These are phyloP conservation scores for Callimico goeldii DNA, from an alignment of 2,797 vertebrate species.

Conservation along the genomic window DNA sequence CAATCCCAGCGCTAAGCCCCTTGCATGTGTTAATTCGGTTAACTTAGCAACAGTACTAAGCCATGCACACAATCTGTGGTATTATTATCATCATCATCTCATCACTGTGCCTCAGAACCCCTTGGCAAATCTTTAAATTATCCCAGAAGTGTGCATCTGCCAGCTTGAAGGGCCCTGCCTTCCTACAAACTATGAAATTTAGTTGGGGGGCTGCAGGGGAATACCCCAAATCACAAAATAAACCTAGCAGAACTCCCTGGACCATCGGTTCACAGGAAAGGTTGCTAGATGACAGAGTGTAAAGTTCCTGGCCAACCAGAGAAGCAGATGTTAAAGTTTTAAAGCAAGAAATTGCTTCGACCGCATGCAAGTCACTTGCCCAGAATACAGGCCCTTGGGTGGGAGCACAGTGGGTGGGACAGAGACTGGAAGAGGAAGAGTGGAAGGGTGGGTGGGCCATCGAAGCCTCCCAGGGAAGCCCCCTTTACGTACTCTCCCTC, in stretches of 20 bases:
- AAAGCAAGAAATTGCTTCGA: not conserved
- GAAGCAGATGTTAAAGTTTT: not conserved
- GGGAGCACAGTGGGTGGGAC: not conserved
- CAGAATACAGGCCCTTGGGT: not conserved
- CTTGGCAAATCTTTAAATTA: not conserved
- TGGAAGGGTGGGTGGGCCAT: too few species aligned
- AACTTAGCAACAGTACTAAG: not conserved
- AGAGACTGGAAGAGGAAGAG: too few species aligned
- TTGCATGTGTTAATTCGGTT: fast-evolving
- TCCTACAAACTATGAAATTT: not conserved
- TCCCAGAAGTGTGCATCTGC: not conserved
- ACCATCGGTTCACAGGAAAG: not conserved
- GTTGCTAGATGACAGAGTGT: not conserved
- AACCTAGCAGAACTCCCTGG: not conserved
- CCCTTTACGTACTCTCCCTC: not conserved
- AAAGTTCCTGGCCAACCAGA: not conserved
- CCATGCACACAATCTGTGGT: fast-evolving
- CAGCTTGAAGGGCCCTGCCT: not conserved
- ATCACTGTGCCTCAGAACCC: not conserved
- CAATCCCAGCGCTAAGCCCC: not conserved
- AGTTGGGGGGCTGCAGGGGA: fast-evolving
- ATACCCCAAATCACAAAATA: not conserved
- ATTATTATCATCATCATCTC: not conserved
- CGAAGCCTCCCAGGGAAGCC: not conserved
- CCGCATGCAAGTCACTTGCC: not conserved